A percentile compares a stretch with the other conserved stretches of the same genome.
Evolutionary conservation across 2,888 invertebrate species (phyloP).

Genomic region (Mamestra brassicae): DNA sequence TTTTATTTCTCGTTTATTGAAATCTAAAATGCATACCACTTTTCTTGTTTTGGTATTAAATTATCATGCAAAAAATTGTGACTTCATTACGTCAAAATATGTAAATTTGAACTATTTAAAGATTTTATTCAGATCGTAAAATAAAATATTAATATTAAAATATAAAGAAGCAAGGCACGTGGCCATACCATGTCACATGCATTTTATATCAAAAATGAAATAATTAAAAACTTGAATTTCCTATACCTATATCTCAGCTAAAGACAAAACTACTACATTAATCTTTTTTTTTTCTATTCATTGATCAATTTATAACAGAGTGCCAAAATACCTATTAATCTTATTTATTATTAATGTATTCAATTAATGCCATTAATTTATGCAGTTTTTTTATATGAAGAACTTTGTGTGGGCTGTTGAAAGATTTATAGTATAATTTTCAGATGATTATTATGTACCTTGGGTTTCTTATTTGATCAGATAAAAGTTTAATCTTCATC

Average conservation of each 20-base stretch:
- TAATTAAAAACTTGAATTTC: slow-evolving; percentile 17
- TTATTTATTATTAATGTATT: slow-evolving; percentile 3
- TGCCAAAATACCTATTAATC: slow-evolving; percentile 25
- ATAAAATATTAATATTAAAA: slow-evolving; percentile 16
- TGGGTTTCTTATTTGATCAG: too few species aligned
- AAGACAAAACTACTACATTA: neutral
- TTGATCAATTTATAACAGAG: neutral
- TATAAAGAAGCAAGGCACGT: neutral
- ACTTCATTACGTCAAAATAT: neutral
- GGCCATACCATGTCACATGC: slow-evolving; percentile 9
- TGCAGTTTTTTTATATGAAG: neutral
- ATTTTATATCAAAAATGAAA: slow-evolving; percentile 6
- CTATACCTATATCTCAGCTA: neutral
- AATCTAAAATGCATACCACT: too few species aligned
- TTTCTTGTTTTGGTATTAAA: slow-evolving; percentile 3
- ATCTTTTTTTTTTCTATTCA: neutral
- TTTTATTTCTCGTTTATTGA: neutral
- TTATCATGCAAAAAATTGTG: neutral
- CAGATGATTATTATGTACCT: too few species aligned
- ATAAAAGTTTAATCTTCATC: too few species aligned
- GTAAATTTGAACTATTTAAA: slow-evolving; percentile 13
- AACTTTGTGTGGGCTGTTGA: neutral
- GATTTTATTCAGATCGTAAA: slow-evolving; percentile 35
- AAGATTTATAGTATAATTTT: neutral
- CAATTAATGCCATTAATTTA: slow-evolving; percentile 6